Percentiles rank a stretch among this genome's conserved stretches.
These are phyloP conservation scores for Chrysolophus pictus DNA, from an alignment of 2,797 vertebrate genomes.

Conservation along the genomic window DNA sequence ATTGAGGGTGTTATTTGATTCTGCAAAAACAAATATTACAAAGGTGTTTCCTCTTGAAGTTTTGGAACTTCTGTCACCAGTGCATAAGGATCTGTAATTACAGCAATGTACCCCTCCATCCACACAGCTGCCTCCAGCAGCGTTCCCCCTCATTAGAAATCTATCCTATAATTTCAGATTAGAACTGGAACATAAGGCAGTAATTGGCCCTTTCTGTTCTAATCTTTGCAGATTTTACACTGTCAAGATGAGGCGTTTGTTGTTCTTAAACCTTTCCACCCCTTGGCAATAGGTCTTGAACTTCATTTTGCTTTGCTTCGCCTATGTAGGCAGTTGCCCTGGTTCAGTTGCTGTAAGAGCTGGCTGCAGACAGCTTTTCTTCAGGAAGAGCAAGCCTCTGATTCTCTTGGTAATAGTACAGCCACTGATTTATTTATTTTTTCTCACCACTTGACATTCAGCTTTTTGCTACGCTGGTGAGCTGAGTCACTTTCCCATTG, in stretches of 20 bases:
- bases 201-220: constrained; percentile 37
- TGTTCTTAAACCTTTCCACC: constrained; percentile 23
- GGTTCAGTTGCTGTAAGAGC: background rate
- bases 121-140: background rate
- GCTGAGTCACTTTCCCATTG: background rate
- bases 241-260: background rate
- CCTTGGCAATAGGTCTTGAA: background rate
- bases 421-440: background rate
- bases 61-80: background rate
- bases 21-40: constrained; percentile 10
- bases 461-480: background rate
- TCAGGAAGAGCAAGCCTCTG: background rate
- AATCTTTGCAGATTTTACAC: background rate
- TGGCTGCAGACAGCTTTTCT: background rate
- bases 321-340: background rate
- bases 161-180: constrained; percentile 60
- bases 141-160: constrained; percentile 47
- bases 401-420: background rate
- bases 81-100: constrained; percentile 37
- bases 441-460: background rate
- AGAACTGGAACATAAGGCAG: constrained; percentile 15
- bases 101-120: constrained; percentile 8
- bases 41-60: constrained; percentile 23
- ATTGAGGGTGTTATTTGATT: background rate
- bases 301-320: background rate